These are phyloP conservation scores for Blera fallax DNA, from an alignment of 2,888 invertebrate genomes.

Conservation along the genomic window DNA sequence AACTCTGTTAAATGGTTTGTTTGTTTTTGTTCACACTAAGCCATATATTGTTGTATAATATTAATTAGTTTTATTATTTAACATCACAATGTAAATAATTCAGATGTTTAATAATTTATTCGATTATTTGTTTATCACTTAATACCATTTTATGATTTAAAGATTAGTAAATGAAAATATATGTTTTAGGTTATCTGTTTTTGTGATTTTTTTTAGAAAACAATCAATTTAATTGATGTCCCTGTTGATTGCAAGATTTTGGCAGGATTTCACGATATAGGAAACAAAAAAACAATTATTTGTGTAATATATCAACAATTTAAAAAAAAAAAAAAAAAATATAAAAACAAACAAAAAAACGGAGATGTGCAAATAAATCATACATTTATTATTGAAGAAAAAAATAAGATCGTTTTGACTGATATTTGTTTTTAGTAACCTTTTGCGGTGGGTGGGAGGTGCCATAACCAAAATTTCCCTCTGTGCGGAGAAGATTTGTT, in stretches of 20 bases:
- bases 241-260: background rate
- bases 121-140: background rate
- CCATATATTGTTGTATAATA: background rate
- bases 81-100: slow-evolving; percentile 57
- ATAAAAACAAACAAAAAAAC: background rate
- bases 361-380: slow-evolving; percentile 69
- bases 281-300: slow-evolving; percentile 37
- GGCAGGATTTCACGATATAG: background rate
- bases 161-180: background rate
- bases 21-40: slow-evolving; percentile 6
- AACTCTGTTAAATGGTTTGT: slow-evolving; percentile 8
- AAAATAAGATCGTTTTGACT: background rate
- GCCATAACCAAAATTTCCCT: too few species aligned
- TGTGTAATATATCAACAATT: slow-evolving; percentile 66
- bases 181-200: background rate
- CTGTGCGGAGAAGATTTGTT: too few species aligned
- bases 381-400: slow-evolving; percentile 65
- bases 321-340: slow-evolving; percentile 4
- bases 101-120: slow-evolving; percentile 18
- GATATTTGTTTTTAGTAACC: too few species aligned
- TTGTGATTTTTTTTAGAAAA: background rate
- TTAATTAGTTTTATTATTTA: slow-evolving; percentile 1
- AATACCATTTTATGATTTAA: background rate
- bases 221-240: background rate
- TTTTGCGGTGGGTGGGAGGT: too few species aligned